Percentiles rank a stretch among this genome's conserved stretches.
Evolutionary conservation across 2,797 vertebrate species (phyloP).

Genomic region (Vultur gryphus): DNA sequence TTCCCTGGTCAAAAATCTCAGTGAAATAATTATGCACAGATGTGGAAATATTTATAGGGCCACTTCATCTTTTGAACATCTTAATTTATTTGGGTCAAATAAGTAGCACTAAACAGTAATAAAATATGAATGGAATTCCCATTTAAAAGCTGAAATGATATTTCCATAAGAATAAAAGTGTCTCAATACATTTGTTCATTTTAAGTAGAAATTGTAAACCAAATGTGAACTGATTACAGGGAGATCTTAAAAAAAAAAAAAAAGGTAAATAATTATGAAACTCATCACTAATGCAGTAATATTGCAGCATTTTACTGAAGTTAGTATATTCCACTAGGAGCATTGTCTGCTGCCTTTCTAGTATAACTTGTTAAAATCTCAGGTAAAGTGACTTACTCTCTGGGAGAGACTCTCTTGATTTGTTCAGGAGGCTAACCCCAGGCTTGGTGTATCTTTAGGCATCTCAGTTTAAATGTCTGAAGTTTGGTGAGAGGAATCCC

Average conservation of each 20-base stretch:
- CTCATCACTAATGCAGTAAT: not conserved
- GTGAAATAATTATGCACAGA: not conserved
- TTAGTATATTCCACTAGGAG: not conserved
- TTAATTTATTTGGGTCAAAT: not conserved
- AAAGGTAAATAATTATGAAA: not conserved
- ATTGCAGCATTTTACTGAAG: not conserved
- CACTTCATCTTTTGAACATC: not conserved
- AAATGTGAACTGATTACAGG: not conserved
- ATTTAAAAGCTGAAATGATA: not conserved
- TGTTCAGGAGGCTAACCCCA: not conserved
- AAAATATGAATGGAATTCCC: not conserved
- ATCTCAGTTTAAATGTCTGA: not conserved
- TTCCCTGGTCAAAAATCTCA: not conserved
- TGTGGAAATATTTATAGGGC: not conserved
- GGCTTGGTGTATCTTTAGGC: not conserved
- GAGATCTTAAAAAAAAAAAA: not conserved
- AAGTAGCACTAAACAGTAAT: not conserved
- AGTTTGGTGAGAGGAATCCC: not conserved
- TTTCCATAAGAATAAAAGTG: not conserved
- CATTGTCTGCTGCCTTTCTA: not conserved
- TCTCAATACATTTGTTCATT: not conserved
- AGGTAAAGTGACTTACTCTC: not conserved
- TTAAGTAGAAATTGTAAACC: not conserved
- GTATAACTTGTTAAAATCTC: not conserved
- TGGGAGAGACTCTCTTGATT: not conserved